Evolutionary conservation across 2,888 invertebrate species (phyloP), one percentile per base, ranked within the genome.

Genomic region (Andrena hattorfiana): DNA sequence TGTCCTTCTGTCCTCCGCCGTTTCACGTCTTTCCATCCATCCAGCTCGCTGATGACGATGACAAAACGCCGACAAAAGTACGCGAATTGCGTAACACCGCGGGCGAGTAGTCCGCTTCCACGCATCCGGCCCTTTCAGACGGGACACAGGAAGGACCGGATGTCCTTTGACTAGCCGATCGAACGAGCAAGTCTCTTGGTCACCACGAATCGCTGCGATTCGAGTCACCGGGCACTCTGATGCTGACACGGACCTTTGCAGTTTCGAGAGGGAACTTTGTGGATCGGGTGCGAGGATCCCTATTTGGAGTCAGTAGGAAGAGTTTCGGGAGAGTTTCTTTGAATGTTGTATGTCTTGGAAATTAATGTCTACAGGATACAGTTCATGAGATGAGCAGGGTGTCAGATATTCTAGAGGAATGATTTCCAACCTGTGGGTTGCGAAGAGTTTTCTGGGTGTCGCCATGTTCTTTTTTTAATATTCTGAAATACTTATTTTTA

Each of bases 91-190:
- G 81, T 86, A 88, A 88, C 85, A 73, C 74, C 78, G 82, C 80
- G 79, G 64, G 32, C 75, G 80, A 78, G 80, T 54, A 62, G 72
- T 72, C 48, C 85, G 76, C 78, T 49, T 54, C 72, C 54, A 63
- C 74, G 78, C 83, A 85, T 88, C 88, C 88, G 86, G 88, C 85
- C 85, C 88, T 88, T 85, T 88, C 77, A 81, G 81, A 63, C 64
- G 67, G 71, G 54, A 62, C 51, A 67, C 54, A 85, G 83, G 87
- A 84, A 88, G 83, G 82, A 80, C 88, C 87, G 88, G 88, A 88
- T 84, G 85, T 88, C 81, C 88, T 87, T 87, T 86, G 87, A 85
- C 74, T 76, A 35, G 64, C 32, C 70, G 73, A 64, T 67, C 66
- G 70, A 78, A 81, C 71, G 49, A 64, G 6, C 71, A 63, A 79